These are phyloP conservation scores for Alligator mississippiensis DNA, from an alignment of 2,113 vertebrate genomes.

Conservation along the genomic window DNA sequence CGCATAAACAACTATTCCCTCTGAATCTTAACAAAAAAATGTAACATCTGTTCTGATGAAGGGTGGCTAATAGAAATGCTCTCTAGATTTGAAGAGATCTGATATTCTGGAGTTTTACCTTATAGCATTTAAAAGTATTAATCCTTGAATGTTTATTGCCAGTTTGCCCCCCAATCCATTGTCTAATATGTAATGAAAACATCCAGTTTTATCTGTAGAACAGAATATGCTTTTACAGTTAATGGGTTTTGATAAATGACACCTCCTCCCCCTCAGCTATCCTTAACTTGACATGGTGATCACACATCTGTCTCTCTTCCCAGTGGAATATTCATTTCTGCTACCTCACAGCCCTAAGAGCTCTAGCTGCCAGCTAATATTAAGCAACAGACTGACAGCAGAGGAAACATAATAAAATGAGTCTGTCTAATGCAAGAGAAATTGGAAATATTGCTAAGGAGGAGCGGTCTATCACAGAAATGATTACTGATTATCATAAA, in stretches of 20 bases:
- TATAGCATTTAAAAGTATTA: constrained; percentile 28
- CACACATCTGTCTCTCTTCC: constrained; percentile 8
- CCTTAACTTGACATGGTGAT: background rate
- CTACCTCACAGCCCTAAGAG: constrained; percentile 25
- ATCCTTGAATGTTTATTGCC: background rate
- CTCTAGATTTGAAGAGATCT: constrained; percentile 4
- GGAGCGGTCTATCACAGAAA: constrained; percentile 35
- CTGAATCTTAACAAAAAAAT: constrained; percentile 34
- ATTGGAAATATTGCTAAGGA: constrained; percentile 40
- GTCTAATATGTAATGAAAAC: background rate
- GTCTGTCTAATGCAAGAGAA: background rate
- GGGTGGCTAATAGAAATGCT: constrained; percentile 6
- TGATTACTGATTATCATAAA: constrained; percentile 10
- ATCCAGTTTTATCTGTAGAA: constrained; percentile 3
- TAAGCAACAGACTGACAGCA: constrained; percentile 48
- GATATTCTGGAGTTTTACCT: constrained; percentile 29
- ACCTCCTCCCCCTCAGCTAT: background rate
- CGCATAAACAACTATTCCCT: constrained; percentile 52
- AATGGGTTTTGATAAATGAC: constrained; percentile 24
- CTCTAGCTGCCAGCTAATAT: constrained; percentile 31
- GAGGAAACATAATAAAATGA: constrained; percentile 34
- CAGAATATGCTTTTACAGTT: constrained; percentile 37
- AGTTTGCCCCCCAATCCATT: background rate
- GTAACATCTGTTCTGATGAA: constrained; percentile 58
- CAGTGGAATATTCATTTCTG: constrained; percentile 22